phyloP scores from a whole-genome alignment of 2,888 invertebrate genomes.

The Capitulum mitella region DNA sequence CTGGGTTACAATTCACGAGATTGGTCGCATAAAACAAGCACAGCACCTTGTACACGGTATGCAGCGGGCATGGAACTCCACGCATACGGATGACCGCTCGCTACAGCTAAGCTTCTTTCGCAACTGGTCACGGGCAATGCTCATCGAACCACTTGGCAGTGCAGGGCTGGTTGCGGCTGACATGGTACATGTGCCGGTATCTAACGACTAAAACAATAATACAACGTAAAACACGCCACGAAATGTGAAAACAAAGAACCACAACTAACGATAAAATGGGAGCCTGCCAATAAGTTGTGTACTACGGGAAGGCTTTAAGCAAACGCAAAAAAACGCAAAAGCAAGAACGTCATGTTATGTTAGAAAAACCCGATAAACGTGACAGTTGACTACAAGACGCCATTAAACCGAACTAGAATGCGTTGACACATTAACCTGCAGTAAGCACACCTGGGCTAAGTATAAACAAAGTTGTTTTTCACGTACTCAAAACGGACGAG shows the following conservation, averaged over 20 bases:
- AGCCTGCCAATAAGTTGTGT: background rate
- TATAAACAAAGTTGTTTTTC: too few species aligned
- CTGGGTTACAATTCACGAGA: too few species aligned
- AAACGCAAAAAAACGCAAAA: background rate
- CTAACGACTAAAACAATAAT: background rate
- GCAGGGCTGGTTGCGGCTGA: background rate
- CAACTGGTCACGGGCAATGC: background rate
- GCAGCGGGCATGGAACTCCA: too few species aligned
- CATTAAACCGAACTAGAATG: too few species aligned
- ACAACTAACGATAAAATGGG: background rate
- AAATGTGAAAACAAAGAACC: background rate
- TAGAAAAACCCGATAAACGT: too few species aligned
- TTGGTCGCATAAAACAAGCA: background rate
- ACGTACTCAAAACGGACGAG: too few species aligned
- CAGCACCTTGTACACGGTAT: background rate
- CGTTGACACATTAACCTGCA: too few species aligned
- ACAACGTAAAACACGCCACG: background rate
- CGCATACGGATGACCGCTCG: too few species aligned
- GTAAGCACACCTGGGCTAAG: too few species aligned
- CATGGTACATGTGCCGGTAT: background rate
- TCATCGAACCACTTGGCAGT: background rate
- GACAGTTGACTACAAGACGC: too few species aligned
- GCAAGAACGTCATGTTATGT: too few species aligned
- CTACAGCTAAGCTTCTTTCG: background rate
- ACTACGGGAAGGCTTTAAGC: background rate